Evolutionary conservation across 92 coral and sea anemone genomes (phyloP), one percentile per base, ranked within the genome.

Genomic region (Phenganax stokvisi): DNA sequence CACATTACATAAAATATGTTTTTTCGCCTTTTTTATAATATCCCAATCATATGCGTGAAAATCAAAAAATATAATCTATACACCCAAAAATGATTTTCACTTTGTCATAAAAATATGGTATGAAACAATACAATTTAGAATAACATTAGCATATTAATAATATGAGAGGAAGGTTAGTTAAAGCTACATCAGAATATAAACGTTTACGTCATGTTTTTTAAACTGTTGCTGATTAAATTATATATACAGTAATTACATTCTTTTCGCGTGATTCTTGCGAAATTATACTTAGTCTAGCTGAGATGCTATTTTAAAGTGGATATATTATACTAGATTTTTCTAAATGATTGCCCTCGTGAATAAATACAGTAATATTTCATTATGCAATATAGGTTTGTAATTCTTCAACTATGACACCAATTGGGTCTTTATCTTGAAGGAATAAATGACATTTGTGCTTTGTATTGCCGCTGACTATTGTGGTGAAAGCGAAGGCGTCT

Each of bases 401-500:
- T 71, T 84, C 94, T 44, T 76, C 74, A 80, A 81, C 84, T 30
- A 90, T 85, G n/a, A 86, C 94, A 8, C 71, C 87, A 47, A 87
- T 77, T 6, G 86, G 84, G 53, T 71, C 88, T 52, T 80, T 85
- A n/a, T 87, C 87, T 75, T 87, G 93, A 54, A 82, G 61, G 79
- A 92, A 91, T 81, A 96, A 82, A 72, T 96, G 99, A 57, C 99
- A 96, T 71, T 96, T 96, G 85, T 96, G 99, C 61, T 96, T 96
- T n/a, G 99, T 89, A 88, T 91, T 92, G 10, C 99, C 99, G 3
- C 91, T 90, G 84, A 96, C 99, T 2, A 89, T 80, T 6, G 93
- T 89, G 10, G 97, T 84, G 83, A 96, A 96, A 83, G 97, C 97
- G 88, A 96, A 96, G 96, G 88, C 92, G 56, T 87, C 91, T 83